Conservation (phyloP, 2,113 vertebrate genomes). For the Glaucomys volans region DNA sequence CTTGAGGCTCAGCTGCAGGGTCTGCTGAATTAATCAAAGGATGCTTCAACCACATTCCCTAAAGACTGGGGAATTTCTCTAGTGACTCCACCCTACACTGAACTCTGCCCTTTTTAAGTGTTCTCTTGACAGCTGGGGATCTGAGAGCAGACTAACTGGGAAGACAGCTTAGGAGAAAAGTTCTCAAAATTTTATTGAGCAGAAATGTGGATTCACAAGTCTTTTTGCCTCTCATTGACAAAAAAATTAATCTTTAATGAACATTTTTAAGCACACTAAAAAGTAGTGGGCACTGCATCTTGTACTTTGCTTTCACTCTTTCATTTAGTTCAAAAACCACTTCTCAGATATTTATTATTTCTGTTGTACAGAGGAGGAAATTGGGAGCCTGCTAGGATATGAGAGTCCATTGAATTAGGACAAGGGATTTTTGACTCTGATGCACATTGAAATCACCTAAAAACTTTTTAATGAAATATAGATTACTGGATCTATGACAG, state of each 20-base stretch:
- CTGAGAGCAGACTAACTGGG: not conserved
- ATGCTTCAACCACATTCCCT: constrained; percentile 46
- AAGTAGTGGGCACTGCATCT: not conserved
- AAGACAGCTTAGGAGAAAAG: constrained; percentile 19
- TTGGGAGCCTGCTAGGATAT: not conserved
- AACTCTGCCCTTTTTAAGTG: constrained; percentile 33
- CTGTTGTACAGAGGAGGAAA: not conserved
- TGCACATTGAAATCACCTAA: not conserved
- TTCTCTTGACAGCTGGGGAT: not conserved
- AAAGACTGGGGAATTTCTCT: constrained; percentile 39
- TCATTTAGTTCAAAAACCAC: not conserved
- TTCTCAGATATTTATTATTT: not conserved
- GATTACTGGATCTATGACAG: not conserved
- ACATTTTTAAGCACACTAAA: not conserved
- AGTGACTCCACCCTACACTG: not conserved
- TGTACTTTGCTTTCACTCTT: not conserved
- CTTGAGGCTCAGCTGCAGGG: constrained; percentile 43
- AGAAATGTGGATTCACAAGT: not conserved
- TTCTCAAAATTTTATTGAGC: not conserved
- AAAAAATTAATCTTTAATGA: not conserved
- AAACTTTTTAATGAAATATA: not conserved
- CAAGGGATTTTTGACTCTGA: not conserved
- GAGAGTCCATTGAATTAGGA: not conserved
- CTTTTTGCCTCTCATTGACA: not conserved
- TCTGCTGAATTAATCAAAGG: constrained; percentile 67